Evolutionary conservation across 2,797 vertebrate species (phyloP), one percentile per base, ranked within the genome.

Genomic region (Bucorvus abyssinicus): DNA sequence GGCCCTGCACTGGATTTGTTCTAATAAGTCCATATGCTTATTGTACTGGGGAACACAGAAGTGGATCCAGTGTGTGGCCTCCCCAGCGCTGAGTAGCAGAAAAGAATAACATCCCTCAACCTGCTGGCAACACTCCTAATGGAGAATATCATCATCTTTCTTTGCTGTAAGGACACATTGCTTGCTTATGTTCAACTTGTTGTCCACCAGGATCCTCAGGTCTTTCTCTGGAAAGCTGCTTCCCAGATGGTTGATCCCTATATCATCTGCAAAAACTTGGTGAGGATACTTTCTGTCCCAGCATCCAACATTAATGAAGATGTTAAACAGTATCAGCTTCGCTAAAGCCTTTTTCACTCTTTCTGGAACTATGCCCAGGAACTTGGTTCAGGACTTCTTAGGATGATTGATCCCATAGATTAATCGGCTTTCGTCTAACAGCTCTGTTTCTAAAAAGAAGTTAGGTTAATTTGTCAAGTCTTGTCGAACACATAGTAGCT

Each of bases 11-110:
- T 65, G 38, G 10, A 20, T 86, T 84, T 65, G 4, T 60, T 79
- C 21, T 64, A 22, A 8, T 27, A 44, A 49, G 8, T 42, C 15
- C 0, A 0, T 67, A 1, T 42, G 11, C 9, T 24, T 23, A 9
- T 24, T 68, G 14, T 34, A 5, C 44, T 59, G 38, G 8, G 18
- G 14, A 74, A 23, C 36, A 42, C 23, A 55, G 60, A 90, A 50
- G 34, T 74, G 56, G 10, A 55, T 49, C 14, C 53, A 38, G n/a
- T 49, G 13, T 53, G 14, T 50, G 36, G 18, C 44, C 38, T 82
- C 14, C 10, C 45, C 24, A 34, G 22, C 40, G 27, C 49, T 40
- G 30, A 56, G n/a, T 7, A 30, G 23, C 4, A 2, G 69, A 59
- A 45, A 47, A 61, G 15, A 19, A 24, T 64, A 26, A 52, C n/a